phyloP scores from a whole-genome alignment of 2,888 invertebrate species.

The Tachystola acroxantha region DNA sequence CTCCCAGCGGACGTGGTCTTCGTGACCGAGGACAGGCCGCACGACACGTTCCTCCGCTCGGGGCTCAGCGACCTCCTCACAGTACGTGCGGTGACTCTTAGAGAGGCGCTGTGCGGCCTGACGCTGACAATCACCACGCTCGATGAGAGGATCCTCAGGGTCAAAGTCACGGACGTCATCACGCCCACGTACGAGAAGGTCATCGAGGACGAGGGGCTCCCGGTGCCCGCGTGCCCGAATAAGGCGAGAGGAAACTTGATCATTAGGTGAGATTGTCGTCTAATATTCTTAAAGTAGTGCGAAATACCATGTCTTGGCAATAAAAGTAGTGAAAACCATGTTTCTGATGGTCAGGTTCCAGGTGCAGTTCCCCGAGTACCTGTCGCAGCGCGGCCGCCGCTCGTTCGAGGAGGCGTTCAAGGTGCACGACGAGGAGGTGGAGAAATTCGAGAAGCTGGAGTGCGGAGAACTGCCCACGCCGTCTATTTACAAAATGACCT shows the following conservation, averaged over 20 bases:
- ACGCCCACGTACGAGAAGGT: slow-evolving; percentile 83
- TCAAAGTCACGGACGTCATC: slow-evolving; percentile 85
- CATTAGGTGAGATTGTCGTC: no score
- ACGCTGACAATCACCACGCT: slow-evolving; percentile 82
- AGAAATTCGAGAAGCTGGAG: slow-evolving; percentile 46
- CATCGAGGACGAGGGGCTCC: slow-evolving; percentile 85
- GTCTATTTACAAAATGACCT: slow-evolving; percentile 21
- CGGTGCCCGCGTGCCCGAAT: slow-evolving; percentile 78
- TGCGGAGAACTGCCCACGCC: slow-evolving; percentile 51
- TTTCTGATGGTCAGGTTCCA: slow-evolving; percentile 57
- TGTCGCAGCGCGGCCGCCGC: slow-evolving; percentile 61
- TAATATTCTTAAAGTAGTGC: no score
- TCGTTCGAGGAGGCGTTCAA: slow-evolving; percentile 61
- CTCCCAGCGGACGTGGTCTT: slow-evolving; percentile 88
- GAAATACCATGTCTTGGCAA: no score
- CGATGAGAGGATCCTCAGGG: slow-evolving; percentile 82
- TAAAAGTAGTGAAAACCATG: no score
- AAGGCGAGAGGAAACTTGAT: slow-evolving; percentile 83
- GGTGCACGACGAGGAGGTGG: slow-evolving; percentile 47
- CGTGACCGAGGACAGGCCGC: slow-evolving; percentile 83
- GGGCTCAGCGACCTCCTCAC: slow-evolving; percentile 82
- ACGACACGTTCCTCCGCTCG: slow-evolving; percentile 81
- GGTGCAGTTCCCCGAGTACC: slow-evolving; percentile 55
- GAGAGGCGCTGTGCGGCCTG: slow-evolving; percentile 85
- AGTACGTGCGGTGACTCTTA: slow-evolving; percentile 77